phyloP scores from a whole-genome alignment of 1,140 invertebrate genomes.

The Aleiodes sp. region DNA sequence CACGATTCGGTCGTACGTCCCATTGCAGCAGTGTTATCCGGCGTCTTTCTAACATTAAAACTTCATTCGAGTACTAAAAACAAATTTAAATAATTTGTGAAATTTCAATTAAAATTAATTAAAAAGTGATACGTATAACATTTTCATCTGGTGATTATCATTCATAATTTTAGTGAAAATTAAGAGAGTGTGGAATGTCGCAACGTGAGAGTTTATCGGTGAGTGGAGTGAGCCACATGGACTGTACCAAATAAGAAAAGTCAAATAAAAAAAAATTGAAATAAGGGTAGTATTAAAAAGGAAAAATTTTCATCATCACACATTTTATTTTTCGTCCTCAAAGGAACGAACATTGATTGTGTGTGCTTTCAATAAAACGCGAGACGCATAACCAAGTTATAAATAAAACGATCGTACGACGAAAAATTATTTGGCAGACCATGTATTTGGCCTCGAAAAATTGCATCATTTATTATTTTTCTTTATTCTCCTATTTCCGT shows the following conservation, averaged over 20 bases:
- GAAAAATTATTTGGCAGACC: conserved; percentile 3
- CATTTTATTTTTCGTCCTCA: too few species aligned
- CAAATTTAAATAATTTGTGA: background rate
- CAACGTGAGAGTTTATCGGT: conserved; percentile 6
- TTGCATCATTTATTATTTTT: background rate
- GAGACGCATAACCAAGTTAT: background rate
- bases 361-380: too few species aligned
- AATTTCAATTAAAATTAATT: background rate
- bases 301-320: too few species aligned
- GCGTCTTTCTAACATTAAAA: background rate
- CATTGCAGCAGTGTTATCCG: background rate
- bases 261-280: too few species aligned
- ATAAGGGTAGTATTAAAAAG: too few species aligned
- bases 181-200: conserved; percentile 2
- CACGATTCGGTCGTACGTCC: background rate
- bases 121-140: background rate
- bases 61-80: background rate
- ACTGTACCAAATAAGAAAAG: background rate
- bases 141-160: background rate
- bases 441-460: background rate
- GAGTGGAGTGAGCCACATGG: background rate
- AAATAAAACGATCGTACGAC: background rate
- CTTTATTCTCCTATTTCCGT: background rate
- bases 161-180: background rate
- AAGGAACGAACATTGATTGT: too few species aligned